Base-by-base conservation (phyloP, 1,140 invertebrate genomes). In the Oncopeltus fasciatus region DNA sequence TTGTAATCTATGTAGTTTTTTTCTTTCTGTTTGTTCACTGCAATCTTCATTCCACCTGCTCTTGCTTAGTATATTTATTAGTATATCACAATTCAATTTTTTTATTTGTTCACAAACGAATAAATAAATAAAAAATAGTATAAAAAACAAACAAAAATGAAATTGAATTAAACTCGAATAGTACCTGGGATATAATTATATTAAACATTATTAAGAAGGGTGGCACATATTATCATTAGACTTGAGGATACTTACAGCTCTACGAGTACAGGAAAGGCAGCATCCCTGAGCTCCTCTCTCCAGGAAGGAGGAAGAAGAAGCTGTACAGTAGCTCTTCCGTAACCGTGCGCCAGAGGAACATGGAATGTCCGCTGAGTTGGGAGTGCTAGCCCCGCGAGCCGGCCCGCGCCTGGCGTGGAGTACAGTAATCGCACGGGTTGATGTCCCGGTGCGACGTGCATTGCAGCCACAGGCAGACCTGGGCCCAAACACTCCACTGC, bases 211-310 rank as follows among this genome's bases (percentile, higher is more conserved):
- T n/a, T n/a, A n/a, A n/a, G n/a, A n/a, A n/a, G n/a, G n/a, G n/a
- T n/a, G n/a, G n/a, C n/a, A n/a, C n/a, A n/a, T n/a, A n/a, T 53
- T 53, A 5, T 24, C 8, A 11, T 49, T 49, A 49, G 18, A 49
- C n/a, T 18, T 16, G 26, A n/a, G 14, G 18, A 59, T 59, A 75
- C 81, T 77, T 77, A 86, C 78, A 90, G 86, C 75, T 90, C 85
- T 53, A 90, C 86, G 51, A 90, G 78, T 11, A 89, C 86, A 9
- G 87, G 87, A 75, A 88, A 90, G 26, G 87, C 86, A 28, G 87
- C 87, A 72, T 90, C 87, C 16, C 87, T 74, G 5, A 90, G 76
- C 70, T 90, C 87, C 71, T 87, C 86, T 18, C 87, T 76, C 87
- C 87, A 90, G 64, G 85, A 87, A 0, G 87, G 87, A 11, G 87